These are phyloP conservation scores for Alfaro cultratus DNA, from an alignment of 2,797 vertebrate genomes.

Conservation along the genomic window DNA sequence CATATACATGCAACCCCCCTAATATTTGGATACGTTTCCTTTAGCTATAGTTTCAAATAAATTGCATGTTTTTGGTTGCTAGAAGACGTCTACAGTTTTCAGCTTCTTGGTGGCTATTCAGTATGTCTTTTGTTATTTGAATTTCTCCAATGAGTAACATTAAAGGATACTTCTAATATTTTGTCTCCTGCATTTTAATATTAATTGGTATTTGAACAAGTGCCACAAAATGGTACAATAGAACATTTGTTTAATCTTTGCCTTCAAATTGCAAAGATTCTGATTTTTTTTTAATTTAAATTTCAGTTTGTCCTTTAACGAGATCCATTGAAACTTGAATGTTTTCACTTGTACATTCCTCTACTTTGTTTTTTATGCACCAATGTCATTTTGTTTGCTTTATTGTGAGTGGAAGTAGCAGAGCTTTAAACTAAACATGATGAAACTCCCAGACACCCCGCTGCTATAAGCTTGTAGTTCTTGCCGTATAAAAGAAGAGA, in stretches of 20 bases:
- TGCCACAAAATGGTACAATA: background rate
- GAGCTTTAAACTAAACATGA: slow-evolving; percentile 35
- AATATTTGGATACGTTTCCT: too few species aligned
- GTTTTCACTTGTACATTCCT: background rate
- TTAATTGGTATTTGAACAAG: background rate
- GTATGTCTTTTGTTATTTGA: background rate
- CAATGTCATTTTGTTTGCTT: slow-evolving; percentile 20
- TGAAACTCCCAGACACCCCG: slow-evolving; percentile 45
- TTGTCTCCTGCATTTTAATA: background rate
- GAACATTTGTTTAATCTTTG: background rate
- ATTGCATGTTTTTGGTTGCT: too few species aligned
- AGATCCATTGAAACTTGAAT: background rate
- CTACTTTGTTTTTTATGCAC: background rate
- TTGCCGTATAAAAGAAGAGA: slow-evolving; percentile 11
- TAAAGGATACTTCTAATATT: background rate
- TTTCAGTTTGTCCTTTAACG: background rate
- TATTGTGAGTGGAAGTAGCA: slow-evolving; percentile 25
- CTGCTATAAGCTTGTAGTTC: slow-evolving; percentile 12
- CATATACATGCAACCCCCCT: too few species aligned
- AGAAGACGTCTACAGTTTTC: too few species aligned
- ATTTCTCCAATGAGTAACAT: background rate
- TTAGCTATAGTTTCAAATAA: too few species aligned
- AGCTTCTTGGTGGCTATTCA: too few species aligned
- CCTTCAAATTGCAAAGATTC: background rate
- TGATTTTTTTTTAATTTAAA: background rate